Percentiles rank a stretch among this genome's conserved stretches.
Conservation (phyloP, 2,797 vertebrate species). For the Pseudotriccus pelzelni region DNA sequence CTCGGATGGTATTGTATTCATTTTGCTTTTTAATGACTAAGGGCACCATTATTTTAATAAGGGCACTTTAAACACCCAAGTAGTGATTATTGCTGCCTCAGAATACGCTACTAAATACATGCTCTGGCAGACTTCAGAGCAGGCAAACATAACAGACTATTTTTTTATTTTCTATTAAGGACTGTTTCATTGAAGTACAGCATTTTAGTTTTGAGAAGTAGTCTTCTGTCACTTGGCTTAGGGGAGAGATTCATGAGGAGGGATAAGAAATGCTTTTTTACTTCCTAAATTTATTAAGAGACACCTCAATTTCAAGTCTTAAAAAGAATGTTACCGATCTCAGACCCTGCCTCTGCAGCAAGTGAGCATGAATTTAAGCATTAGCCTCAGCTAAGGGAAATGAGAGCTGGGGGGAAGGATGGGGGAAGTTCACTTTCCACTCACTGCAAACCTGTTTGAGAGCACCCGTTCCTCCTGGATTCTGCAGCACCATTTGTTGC, state of each 20-base stretch:
- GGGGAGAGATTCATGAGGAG: background rate
- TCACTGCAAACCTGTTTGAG: background rate
- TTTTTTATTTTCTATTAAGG: background rate
- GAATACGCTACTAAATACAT: background rate
- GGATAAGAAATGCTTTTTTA: background rate
- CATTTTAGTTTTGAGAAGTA: background rate
- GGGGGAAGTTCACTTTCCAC: background rate
- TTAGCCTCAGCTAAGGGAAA: background rate
- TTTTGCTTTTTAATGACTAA: background rate
- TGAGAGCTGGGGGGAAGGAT: background rate
- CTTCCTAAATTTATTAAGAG: background rate
- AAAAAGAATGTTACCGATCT: background rate
- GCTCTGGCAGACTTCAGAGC: background rate
- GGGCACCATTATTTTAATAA: background rate
- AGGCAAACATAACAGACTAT: background rate
- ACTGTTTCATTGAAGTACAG: background rate
- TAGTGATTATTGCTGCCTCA: background rate
- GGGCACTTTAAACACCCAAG: background rate
- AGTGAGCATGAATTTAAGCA: background rate
- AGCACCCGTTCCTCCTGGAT: background rate
- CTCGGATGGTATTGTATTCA: background rate
- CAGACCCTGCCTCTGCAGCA: background rate
- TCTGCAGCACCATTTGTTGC: background rate
- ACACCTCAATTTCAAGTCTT: background rate
- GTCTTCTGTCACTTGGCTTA: background rate